These are phyloP conservation scores for Echinops telfairi DNA, from an alignment of 2,113 vertebrate genomes.

Conservation along the genomic window DNA sequence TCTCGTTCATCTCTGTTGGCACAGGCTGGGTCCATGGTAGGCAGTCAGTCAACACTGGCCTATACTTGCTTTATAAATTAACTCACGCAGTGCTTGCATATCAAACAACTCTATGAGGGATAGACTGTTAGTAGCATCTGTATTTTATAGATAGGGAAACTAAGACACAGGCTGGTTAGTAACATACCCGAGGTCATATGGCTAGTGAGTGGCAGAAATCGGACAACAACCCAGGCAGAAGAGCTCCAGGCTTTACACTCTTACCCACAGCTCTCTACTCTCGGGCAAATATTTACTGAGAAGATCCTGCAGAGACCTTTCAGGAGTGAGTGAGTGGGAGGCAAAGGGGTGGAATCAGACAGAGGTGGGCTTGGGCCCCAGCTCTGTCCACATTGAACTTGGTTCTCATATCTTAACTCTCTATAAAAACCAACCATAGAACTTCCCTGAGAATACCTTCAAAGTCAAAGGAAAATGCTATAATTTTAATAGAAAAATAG, in stretches of 20 bases:
- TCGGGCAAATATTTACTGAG: neutral
- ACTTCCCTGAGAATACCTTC: neutral
- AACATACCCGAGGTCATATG: neutral
- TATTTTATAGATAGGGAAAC: constrained; percentile 20
- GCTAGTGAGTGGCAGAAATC: neutral
- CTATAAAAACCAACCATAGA: neutral
- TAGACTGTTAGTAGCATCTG: neutral
- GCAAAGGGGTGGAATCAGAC: neutral
- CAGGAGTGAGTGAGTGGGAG: neutral
- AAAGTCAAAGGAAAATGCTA: neutral
- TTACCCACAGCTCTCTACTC: neutral
- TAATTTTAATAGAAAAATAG: neutral
- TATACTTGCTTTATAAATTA: too few relatives aligned
- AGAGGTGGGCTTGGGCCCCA: neutral
- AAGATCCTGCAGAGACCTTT: neutral
- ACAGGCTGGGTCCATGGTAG: neutral
- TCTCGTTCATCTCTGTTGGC: neutral
- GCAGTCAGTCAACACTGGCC: neutral
- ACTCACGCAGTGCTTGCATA: neutral
- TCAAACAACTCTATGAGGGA: neutral
- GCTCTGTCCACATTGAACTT: neutral
- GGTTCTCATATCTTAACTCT: neutral
- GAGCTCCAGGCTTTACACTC: neutral
- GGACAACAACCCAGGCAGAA: neutral
- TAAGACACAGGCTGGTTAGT: neutral